Evolutionary conservation across 2,888 invertebrate genomes (phyloP).

Genomic region (Cloeon dipterum): DNA sequence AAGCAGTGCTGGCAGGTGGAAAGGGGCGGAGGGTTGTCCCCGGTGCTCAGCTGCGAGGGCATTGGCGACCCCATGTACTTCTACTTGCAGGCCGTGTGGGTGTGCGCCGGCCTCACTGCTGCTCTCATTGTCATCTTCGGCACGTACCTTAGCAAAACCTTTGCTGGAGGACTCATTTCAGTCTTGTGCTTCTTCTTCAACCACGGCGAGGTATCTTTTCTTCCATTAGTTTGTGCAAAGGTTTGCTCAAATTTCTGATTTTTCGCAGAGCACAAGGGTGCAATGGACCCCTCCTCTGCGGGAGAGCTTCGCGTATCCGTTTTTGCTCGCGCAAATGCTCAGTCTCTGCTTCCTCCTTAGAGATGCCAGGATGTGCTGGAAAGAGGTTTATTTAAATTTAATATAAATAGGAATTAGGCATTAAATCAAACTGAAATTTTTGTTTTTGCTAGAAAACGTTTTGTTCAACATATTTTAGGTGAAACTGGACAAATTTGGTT

Average conservation of each 20-base stretch:
- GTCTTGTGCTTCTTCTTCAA: conserved; percentile 54
- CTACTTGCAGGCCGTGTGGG: conserved; percentile 56
- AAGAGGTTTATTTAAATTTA: neutral
- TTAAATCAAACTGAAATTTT: conserved; percentile 7
- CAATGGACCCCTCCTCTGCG: conserved; percentile 70
- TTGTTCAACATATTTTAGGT: conserved; percentile 8
- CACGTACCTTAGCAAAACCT: conserved; percentile 37
- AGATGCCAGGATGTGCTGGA: conserved; percentile 7
- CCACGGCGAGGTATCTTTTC: conserved; percentile 39
- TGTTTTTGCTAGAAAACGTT: neutral
- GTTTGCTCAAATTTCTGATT: neutral
- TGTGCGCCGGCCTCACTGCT: conserved; percentile 45
- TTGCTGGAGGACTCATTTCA: conserved; percentile 48
- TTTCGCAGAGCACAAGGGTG: conserved; percentile 36
- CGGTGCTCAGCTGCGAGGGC: conserved; percentile 55
- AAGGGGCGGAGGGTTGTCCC: conserved; percentile 32
- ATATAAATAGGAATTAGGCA: conserved; percentile 11
- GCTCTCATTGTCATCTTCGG: conserved; percentile 42
- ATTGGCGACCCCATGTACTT: conserved; percentile 58
- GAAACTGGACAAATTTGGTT: neutral
- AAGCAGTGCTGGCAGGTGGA: conserved; percentile 30
- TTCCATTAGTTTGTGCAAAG: neutral
- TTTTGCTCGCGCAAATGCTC: conserved; percentile 50
- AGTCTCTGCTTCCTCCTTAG: conserved; percentile 30
- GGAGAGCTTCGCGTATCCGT: conserved; percentile 68